A percentile compares a stretch with the other conserved stretches of the same genome.
These are phyloP conservation scores for Drosophila tripunctata DNA, from an alignment of 2,888 invertebrate species.

Conservation along the genomic window DNA sequence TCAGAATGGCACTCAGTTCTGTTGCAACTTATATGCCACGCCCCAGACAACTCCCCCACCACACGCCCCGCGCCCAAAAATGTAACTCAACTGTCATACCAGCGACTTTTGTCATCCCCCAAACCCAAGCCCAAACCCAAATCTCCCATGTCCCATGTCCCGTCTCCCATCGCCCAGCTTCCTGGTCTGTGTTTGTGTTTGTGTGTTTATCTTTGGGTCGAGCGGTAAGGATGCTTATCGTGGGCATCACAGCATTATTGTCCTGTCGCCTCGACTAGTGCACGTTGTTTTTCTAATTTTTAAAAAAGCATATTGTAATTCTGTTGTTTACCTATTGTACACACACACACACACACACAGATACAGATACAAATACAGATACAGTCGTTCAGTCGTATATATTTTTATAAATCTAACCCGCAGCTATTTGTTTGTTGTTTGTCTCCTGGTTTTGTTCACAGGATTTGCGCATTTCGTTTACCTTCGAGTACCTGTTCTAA, in stretches of 20 bases:
- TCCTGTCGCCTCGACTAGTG: slow-evolving; percentile 56
- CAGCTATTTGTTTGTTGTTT: slow-evolving; percentile 57
- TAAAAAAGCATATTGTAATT: slow-evolving; percentile 77
- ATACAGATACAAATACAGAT: slow-evolving; percentile 1
- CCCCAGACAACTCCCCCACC: slow-evolving; percentile 8
- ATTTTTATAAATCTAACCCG: slow-evolving; percentile 54
- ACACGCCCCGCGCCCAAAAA: slow-evolving; percentile 15
- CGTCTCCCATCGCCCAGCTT: background rate
- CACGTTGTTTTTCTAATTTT: slow-evolving; percentile 67
- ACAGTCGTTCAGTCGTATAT: background rate
- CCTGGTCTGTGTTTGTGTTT: slow-evolving; percentile 35
- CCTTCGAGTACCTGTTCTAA: slow-evolving; percentile 37
- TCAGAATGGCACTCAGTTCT: slow-evolving; percentile 29
- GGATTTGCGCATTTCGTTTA: slow-evolving; percentile 50
- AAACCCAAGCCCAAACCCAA: background rate
- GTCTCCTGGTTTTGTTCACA: slow-evolving; percentile 48
- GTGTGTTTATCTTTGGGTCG: slow-evolving; percentile 36
- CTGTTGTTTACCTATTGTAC: slow-evolving; percentile 66
- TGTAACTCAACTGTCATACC: slow-evolving; percentile 57
- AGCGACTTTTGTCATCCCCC: slow-evolving; percentile 48
- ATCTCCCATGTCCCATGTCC: background rate
- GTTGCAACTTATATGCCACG: slow-evolving; percentile 46
- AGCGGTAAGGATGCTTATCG: slow-evolving; percentile 52
- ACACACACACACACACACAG: slow-evolving; percentile 9
- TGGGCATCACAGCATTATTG: slow-evolving; percentile 60